Evolutionary conservation across 2,888 invertebrate species (phyloP), one percentile per base, ranked within the genome.

Genomic region (Drosophila parthenogenetica): DNA sequence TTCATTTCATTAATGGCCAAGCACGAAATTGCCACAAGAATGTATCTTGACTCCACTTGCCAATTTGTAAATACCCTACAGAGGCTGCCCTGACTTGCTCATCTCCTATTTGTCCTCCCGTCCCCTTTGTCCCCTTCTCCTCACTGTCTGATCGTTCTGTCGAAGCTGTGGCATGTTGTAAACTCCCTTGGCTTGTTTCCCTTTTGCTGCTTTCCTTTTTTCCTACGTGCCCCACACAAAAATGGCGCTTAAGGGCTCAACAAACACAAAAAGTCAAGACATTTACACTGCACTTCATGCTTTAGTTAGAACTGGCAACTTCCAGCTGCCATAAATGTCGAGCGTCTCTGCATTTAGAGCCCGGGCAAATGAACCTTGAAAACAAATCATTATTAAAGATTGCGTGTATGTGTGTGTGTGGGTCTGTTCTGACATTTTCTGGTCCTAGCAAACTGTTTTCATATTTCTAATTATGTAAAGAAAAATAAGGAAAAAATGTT

Each of bases 231-330:
- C 77, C 58, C 45, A 66, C 62, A 60, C 48, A 64, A 54, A 75
- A 55, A 37, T 37, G 55, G 14, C 68, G 89, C 85, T 90, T 81
- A 81, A 89, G 87, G 89, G 85, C 83, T 90, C 75, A 81, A 72
- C 87, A 90, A 90, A 90, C 90, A 87, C 78, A 87, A 86, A 78
- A 84, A 84, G 84, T 77, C 87, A 87, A 87, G 89, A 80, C 76
- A 84, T 84, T 89, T 87, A 84, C 89, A 88, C 81, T 88, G 87
- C 89, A 87, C 84, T 88, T 77, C 70, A 78, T 48, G 58, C 64
- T 58, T 48, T 69, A 58, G 58, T 48, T 65, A 8, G 51, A 60
- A 50, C 61, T 57, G 7, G 10, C 35, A 35, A 49, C 43, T 35
- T 11, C 46, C 32, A 16, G 11, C 40, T 39, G 11, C 43, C 25